Conservation (phyloP, 1,140 invertebrate species). For the Andrena cerasifolii region DNA sequence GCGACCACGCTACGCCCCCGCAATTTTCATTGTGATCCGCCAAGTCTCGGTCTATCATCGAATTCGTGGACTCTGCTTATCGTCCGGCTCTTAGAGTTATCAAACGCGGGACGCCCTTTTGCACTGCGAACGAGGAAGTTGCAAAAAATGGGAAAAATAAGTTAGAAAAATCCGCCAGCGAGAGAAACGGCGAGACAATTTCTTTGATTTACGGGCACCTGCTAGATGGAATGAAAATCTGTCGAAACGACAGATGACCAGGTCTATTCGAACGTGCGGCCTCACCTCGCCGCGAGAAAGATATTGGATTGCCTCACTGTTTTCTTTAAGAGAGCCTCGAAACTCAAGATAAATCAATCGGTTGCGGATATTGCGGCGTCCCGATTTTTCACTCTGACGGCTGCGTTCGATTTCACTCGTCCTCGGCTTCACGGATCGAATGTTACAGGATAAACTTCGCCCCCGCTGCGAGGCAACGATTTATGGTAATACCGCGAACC, state of each 20-base stretch:
- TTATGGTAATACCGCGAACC: conserved; percentile 30
- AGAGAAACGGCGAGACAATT: conserved; percentile 21
- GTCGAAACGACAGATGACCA: conserved; percentile 47
- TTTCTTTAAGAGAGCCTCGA: conserved; percentile 44
- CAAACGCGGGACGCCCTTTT: background rate
- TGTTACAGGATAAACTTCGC: conserved; percentile 40
- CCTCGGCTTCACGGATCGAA: conserved; percentile 31
- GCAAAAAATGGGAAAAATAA: background rate
- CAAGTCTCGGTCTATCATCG: conserved; percentile 7
- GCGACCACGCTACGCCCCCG: too few species aligned
- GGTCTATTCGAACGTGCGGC: conserved; percentile 20
- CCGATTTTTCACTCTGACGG: conserved; percentile 51
- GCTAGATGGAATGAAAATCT: conserved; percentile 46
- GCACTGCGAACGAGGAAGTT: background rate
- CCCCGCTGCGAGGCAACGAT: background rate
- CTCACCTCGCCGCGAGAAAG: conserved; percentile 10
- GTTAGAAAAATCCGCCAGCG: background rate
- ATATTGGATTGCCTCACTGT: conserved; percentile 50
- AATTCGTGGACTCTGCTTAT: background rate
- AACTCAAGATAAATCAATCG: conserved; percentile 57
- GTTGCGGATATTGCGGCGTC: conserved; percentile 44
- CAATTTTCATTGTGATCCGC: too few species aligned
- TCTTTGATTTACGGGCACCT: conserved; percentile 42
- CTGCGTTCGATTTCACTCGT: conserved; percentile 31
- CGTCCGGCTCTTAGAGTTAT: background rate